Evolutionary conservation across 2,797 vertebrate genomes (phyloP).

Genomic region (Pseudocheirus occidentalis): DNA sequence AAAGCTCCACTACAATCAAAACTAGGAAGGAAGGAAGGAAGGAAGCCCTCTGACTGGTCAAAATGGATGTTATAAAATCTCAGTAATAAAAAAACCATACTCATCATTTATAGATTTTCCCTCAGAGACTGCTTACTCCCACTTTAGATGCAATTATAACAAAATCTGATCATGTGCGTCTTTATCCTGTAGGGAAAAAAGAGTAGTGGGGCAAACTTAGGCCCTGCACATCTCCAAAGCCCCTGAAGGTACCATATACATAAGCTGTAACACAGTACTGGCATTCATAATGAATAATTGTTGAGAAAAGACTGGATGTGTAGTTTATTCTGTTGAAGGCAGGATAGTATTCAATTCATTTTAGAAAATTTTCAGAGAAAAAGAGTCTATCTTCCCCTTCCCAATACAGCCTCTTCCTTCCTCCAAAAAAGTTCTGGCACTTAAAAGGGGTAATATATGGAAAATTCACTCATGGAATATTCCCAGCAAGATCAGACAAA

Average conservation of each 20-base stretch:
- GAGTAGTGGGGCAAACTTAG: background rate
- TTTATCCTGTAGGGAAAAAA: background rate
- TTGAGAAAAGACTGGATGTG: background rate
- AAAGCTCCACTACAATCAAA: background rate
- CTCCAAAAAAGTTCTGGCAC: background rate
- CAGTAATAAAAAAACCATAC: background rate
- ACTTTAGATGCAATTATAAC: background rate
- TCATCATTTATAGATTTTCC: background rate
- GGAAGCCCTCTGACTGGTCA: background rate
- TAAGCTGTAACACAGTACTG: background rate
- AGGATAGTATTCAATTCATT: background rate
- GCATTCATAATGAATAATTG: background rate
- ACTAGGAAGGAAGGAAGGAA: background rate
- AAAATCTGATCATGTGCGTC: background rate
- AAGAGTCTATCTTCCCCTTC: background rate
- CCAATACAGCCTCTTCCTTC: background rate
- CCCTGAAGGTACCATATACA: background rate
- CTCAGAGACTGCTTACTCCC: background rate
- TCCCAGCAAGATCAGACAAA: background rate
- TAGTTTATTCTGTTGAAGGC: background rate
- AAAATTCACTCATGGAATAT: background rate
- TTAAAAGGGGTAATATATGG: background rate
- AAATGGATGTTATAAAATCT: background rate
- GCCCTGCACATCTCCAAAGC: background rate
- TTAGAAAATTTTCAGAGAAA: background rate